These are phyloP conservation scores for Entomobrya proxima DNA, from an alignment of 2,888 invertebrate species.

Conservation along the genomic window DNA sequence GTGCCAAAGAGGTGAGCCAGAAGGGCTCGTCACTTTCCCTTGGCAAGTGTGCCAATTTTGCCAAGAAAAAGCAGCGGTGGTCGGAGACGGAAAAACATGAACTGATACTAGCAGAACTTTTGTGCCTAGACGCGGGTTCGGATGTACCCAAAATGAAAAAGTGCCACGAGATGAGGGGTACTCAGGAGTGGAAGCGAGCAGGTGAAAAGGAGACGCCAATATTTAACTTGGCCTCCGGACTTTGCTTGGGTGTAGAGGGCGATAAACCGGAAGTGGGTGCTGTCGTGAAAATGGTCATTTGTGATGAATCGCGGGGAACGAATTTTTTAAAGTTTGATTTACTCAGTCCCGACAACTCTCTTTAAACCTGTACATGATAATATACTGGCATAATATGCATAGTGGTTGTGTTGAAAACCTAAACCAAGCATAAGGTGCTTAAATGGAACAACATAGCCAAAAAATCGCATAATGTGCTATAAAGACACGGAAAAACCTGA, in stretches of 20 bases:
- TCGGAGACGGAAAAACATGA: slow-evolving; percentile 90
- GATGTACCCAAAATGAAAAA: slow-evolving; percentile 87
- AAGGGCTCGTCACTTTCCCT: slow-evolving; percentile 87
- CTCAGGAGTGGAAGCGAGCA: slow-evolving; percentile 88
- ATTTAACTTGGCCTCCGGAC: slow-evolving; percentile 91
- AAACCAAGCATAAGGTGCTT: no score
- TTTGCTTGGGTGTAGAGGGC: slow-evolving; percentile 82
- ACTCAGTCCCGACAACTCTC: slow-evolving; percentile 35
- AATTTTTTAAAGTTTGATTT: slow-evolving; percentile 68
- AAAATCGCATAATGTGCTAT: no score
- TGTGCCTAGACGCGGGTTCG: slow-evolving; percentile 89
- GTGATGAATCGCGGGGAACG: slow-evolving; percentile 62
- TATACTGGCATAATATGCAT: no score
- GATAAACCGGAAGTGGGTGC: slow-evolving; percentile 63
- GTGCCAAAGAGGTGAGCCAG: slow-evolving; percentile 85
- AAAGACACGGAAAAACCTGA: no score
- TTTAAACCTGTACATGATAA: slow-evolving; percentile 76
- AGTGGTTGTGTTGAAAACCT: slow-evolving; percentile 78
- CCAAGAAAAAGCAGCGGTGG: slow-evolving; percentile 89
- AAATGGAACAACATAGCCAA: no score
- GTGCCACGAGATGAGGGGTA: slow-evolving; percentile 93
- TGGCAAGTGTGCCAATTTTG: slow-evolving; percentile 82
- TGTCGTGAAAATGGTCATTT: slow-evolving; percentile 70
- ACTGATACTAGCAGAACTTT: slow-evolving; percentile 87
- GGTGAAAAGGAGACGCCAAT: slow-evolving; percentile 80